Evolutionary conservation across 1,140 invertebrate species (phyloP), one percentile per base, ranked within the genome.

Genomic region (Bombus impatiens): DNA sequence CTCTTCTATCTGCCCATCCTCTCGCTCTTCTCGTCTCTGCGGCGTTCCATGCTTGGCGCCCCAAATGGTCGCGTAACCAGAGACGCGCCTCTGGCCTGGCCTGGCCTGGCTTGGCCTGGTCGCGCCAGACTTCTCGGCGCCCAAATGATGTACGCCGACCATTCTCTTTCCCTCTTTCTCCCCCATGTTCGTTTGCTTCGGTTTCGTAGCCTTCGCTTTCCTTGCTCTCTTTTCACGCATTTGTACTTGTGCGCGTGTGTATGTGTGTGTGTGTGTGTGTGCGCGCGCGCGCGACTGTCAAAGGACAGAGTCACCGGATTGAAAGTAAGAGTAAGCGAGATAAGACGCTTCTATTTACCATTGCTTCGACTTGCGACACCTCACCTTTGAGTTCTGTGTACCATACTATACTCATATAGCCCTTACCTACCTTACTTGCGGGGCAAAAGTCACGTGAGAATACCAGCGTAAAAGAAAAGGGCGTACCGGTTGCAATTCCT

Each of bases 61-160:
- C 94, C 94, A 95, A 94, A 95, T 95, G 94, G 94, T 93, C 94
- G 93, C 93, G 94, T 95, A 95, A 95, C 94, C 93, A 95, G 94
- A 95, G 93, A 94, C 93, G 94, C 90, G 91, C 91, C 84, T 84
- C 84, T 90, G 75, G 85, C 88, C 88, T 90, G 90, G 85, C 87
- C 88, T 90, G 90, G 91, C 68, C 82, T 89, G 79, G 86, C 89
- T 84, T 90, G 88, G 89, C 92, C 91, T 92, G 92, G 93, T 91
- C 92, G 93, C 87, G 94, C 94, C 94, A 95, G 95, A 95, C 95
- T 95, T 94, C 93, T 94, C 92, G 95, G 94, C 95, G 95, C 95
- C 95, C 94, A 94, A 95, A 95, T 95, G 90, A 94, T 94, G 89
- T 91, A 92, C 90, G 72, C 74, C 91, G 87, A 86, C 91, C 70